Conservation (phyloP, 2,888 invertebrate species). For the Pseudanteris insignis region DNA sequence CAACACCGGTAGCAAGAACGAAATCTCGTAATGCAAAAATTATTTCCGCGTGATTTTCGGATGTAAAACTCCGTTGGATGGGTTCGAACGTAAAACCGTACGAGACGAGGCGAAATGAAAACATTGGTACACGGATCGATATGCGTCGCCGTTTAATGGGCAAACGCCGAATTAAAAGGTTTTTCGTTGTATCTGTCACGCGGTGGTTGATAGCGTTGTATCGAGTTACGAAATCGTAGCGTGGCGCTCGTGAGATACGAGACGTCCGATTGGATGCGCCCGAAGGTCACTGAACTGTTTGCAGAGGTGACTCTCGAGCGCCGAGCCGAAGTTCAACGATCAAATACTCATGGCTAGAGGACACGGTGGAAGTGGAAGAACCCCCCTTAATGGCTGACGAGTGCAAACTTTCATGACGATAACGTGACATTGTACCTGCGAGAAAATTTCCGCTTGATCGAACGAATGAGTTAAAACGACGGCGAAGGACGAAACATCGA, state of each 20-base stretch:
- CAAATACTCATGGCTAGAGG: conserved; percentile 13
- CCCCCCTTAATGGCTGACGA: neutral
- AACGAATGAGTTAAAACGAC: too few relatives aligned
- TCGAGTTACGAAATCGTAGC: conserved; percentile 43
- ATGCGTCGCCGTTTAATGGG: conserved; percentile 26
- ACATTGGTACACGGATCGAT: conserved; percentile 1
- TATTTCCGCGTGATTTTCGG: too few relatives aligned
- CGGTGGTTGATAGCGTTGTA: conserved; percentile 34
- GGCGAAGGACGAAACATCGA: too few relatives aligned
- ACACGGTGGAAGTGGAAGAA: conserved; percentile 14
- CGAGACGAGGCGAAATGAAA: too few relatives aligned
- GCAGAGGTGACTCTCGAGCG: conserved; percentile 17
- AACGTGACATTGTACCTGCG: too few relatives aligned
- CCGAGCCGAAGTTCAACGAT: conserved; percentile 17
- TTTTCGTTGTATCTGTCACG: conserved; percentile 34
- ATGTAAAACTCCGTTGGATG: too few relatives aligned
- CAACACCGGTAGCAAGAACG: too few relatives aligned
- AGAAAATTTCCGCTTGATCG: too few relatives aligned
- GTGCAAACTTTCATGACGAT: too few relatives aligned
- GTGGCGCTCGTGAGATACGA: conserved; percentile 33
- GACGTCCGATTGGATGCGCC: conserved; percentile 37
- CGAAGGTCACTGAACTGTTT: conserved; percentile 40
- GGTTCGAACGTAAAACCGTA: too few relatives aligned
- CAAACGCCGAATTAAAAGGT: conserved; percentile 37
- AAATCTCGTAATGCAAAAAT: too few relatives aligned